phyloP scores from a whole-genome alignment of 2,113 vertebrate species.

The Platysteira castanea region DNA sequence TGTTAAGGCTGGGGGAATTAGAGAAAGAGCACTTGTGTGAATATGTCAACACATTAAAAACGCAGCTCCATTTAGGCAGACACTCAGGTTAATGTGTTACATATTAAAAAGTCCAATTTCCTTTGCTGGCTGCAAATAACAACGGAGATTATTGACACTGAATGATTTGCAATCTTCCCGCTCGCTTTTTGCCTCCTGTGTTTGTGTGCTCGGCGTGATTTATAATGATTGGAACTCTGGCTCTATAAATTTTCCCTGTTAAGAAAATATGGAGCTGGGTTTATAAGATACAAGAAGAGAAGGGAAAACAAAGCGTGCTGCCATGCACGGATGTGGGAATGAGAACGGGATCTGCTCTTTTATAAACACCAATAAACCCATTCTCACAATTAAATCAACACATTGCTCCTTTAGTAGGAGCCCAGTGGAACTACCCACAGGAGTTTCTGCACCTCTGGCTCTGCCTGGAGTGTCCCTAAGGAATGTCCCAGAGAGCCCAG shows the following conservation, averaged over 20 bases:
- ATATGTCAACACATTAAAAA: constrained; percentile 46
- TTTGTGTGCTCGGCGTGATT: constrained; percentile 11
- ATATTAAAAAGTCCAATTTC: constrained; percentile 60
- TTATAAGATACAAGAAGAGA: background rate
- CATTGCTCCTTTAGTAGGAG: background rate
- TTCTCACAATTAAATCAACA: background rate
- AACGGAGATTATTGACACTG: constrained; percentile 26
- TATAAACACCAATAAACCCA: background rate
- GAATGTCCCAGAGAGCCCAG: background rate
- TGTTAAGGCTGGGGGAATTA: constrained; percentile 26
- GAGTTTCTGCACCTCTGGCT: background rate
- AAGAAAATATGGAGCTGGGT: background rate
- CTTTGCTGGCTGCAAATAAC: constrained; percentile 44
- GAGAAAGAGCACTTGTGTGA: constrained; percentile 47
- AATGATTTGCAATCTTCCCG: constrained; percentile 19
- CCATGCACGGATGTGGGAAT: background rate
- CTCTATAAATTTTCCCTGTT: background rate
- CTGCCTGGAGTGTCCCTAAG: background rate
- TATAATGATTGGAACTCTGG: background rate
- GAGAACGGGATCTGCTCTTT: background rate
- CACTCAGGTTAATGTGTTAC: constrained; percentile 59
- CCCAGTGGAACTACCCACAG: background rate
- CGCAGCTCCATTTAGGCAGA: constrained; percentile 28
- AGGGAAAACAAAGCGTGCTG: background rate
- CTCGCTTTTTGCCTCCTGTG: background rate